Percentiles rank a stretch among this genome's conserved stretches.
Evolutionary conservation across 2,113 vertebrate species (phyloP).

Genomic region (Oophaga pumilio): DNA sequence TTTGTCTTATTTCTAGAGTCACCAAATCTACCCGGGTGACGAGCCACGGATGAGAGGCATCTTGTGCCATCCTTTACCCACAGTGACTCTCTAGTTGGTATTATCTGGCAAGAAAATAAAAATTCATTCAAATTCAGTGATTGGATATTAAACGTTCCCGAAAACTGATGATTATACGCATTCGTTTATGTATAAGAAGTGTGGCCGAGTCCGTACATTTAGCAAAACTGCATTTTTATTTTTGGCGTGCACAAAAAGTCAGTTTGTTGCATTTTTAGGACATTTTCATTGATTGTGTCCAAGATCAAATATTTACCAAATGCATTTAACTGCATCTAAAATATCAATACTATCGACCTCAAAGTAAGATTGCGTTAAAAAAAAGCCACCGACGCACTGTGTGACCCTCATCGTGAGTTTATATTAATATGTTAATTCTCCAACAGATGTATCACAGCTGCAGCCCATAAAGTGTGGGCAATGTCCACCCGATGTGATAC

Average conservation of each 20-base stretch:
- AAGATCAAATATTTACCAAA: too few relatives aligned
- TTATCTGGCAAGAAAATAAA: not conserved
- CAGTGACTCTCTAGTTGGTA: not conserved
- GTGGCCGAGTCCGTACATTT: too few relatives aligned
- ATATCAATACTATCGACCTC: too few relatives aligned
- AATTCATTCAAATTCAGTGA: not conserved
- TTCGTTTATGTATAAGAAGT: too few relatives aligned
- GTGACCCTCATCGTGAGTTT: too few relatives aligned
- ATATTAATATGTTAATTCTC: not conserved
- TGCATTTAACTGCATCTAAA: too few relatives aligned
- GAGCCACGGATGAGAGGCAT: not conserved
- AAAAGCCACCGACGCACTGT: too few relatives aligned
- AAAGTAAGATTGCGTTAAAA: too few relatives aligned
- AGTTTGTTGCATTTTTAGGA: too few relatives aligned
- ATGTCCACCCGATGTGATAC: not conserved
- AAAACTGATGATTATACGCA: too few relatives aligned
- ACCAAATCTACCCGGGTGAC: not conserved
- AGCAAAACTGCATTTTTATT: too few relatives aligned
- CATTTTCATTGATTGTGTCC: not conserved
- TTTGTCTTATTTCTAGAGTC: conserved; percentile 2
- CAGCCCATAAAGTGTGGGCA: not conserved
- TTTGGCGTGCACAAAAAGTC: too few relatives aligned
- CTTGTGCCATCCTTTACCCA: not conserved
- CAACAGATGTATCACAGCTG: not conserved
- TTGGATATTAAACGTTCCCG: not conserved